A percentile compares a stretch with the other conserved stretches of the same genome.
phyloP scores from a whole-genome alignment of 2,888 invertebrate species.

The Conchocele bisecta region DNA sequence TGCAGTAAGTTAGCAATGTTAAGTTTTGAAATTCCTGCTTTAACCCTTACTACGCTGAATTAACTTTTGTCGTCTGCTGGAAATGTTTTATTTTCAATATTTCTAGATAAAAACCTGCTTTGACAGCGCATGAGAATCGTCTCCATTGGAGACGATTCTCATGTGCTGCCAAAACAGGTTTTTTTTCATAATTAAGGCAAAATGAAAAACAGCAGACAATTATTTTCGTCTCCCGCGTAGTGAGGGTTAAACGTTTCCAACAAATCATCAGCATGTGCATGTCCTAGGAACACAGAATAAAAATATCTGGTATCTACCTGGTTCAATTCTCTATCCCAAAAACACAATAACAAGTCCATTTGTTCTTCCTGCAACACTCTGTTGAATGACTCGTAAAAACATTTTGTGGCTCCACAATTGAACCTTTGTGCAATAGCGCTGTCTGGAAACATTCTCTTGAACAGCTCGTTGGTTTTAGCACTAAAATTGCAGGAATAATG shows the following conservation, averaged over 20 bases:
- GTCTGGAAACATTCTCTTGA: slow-evolving; percentile 25
- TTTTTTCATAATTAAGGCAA: too few relatives aligned
- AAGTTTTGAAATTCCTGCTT: slow-evolving; percentile 5
- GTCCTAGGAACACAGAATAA: slow-evolving; percentile 44
- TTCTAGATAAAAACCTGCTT: too few relatives aligned
- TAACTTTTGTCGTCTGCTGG: too few relatives aligned
- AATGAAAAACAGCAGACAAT: too few relatives aligned
- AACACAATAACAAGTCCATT: slow-evolving; percentile 46
- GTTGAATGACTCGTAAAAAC: slow-evolving; percentile 48
- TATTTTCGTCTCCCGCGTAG: too few relatives aligned
- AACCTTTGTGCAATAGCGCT: slow-evolving; percentile 20
- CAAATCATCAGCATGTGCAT: slow-evolving; percentile 30
- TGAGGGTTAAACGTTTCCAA: slow-evolving; percentile 18
- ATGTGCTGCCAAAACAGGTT: too few relatives aligned
- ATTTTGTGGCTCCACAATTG: slow-evolving; percentile 17
- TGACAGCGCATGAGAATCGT: too few relatives aligned
- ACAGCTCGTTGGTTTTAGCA: background rate
- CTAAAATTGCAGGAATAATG: slow-evolving; percentile 5
- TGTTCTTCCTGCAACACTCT: slow-evolving; percentile 45
- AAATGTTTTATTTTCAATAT: too few relatives aligned
- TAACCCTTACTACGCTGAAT: too few relatives aligned
- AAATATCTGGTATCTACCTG: slow-evolving; percentile 33
- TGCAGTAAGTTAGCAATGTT: slow-evolving; percentile 20
- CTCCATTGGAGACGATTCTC: too few relatives aligned
- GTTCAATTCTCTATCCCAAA: slow-evolving; percentile 1